phyloP scores from a whole-genome alignment of 2,888 invertebrate genomes.

The Machimus rusticus region DNA sequence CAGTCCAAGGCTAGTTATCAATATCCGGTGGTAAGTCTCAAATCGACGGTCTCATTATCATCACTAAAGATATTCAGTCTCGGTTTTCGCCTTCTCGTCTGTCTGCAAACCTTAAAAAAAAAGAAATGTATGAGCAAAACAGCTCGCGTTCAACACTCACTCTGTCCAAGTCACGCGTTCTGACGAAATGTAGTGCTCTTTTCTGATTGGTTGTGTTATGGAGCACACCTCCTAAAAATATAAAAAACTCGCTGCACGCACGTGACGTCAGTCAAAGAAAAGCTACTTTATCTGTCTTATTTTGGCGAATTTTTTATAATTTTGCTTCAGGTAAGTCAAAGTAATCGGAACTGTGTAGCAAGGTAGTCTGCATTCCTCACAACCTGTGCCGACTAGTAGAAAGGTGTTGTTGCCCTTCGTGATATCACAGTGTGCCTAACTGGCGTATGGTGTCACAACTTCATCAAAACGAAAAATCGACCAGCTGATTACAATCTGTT shows the following conservation, averaged over 20 bases:
- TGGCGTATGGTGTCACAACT: not conserved
- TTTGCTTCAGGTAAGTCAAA: not conserved
- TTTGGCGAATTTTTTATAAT: not conserved
- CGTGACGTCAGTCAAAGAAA: conserved; percentile 4
- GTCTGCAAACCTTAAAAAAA: not conserved
- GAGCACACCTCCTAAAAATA: conserved; percentile 44
- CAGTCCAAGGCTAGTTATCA: not conserved
- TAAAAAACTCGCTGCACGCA: not conserved
- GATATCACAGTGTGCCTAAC: not conserved
- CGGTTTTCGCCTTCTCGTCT: not conserved
- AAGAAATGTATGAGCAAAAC: not conserved
- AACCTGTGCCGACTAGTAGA: not conserved
- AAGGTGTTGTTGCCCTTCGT: not conserved
- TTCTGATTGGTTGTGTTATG: conserved; percentile 25
- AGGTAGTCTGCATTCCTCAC: not conserved
- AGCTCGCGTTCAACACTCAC: not conserved
- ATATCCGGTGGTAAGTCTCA: not conserved
- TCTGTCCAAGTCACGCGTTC: conserved; percentile 21
- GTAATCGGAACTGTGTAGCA: not conserved
- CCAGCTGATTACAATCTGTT: conserved; percentile 7
- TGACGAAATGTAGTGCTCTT: conserved; percentile 2
- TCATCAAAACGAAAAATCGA: not conserved
- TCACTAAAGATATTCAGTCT: not conserved
- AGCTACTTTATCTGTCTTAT: not conserved
- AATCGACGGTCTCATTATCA: not conserved